These are phyloP conservation scores for Clarias batrachus DNA, from an alignment of 2,113 vertebrate genomes.

Conservation along the genomic window DNA sequence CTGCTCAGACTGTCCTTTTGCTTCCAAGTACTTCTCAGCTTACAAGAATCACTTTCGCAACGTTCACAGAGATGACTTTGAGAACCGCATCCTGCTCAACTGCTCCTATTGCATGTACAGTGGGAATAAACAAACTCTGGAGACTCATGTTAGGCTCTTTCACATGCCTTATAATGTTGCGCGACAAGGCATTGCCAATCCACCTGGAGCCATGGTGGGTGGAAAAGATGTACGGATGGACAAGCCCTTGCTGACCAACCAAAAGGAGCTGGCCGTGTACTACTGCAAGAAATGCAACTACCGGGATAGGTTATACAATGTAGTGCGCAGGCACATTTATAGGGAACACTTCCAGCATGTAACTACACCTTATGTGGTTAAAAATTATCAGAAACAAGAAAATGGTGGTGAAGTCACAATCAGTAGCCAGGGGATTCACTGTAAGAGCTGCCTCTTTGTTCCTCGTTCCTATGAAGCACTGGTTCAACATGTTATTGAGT, in stretches of 20 bases:
- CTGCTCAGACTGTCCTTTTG: conserved; percentile 94
- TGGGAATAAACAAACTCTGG: conserved; percentile 93
- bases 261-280: conserved; percentile 92
- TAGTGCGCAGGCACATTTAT: conserved; percentile 97
- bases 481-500: conserved; percentile 95
- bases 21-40: conserved; percentile 97
- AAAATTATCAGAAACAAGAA: conserved; percentile 84
- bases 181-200: conserved; percentile 72
- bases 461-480: conserved; percentile 93
- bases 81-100: conserved; percentile 91
- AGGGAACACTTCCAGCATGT: conserved; percentile 99
- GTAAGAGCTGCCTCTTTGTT: conserved; percentile 94
- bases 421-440: conserved; percentile 86
- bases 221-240: conserved; percentile 71
- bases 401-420: conserved; percentile 79
- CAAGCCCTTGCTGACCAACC: conserved; percentile 81
- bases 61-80: conserved; percentile 93
- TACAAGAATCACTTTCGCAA: conserved; percentile 99
- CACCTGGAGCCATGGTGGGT: conserved; percentile 44
- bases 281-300: conserved; percentile 99
- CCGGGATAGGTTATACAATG: conserved; percentile 92
- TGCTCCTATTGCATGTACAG: conserved; percentile 97
- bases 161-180: conserved; percentile 82
- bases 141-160: conserved; percentile 97
- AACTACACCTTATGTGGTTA: conserved; percentile 88